phyloP scores from a whole-genome alignment of 2,797 vertebrate genomes.

The Aratinga solstitialis region DNA sequence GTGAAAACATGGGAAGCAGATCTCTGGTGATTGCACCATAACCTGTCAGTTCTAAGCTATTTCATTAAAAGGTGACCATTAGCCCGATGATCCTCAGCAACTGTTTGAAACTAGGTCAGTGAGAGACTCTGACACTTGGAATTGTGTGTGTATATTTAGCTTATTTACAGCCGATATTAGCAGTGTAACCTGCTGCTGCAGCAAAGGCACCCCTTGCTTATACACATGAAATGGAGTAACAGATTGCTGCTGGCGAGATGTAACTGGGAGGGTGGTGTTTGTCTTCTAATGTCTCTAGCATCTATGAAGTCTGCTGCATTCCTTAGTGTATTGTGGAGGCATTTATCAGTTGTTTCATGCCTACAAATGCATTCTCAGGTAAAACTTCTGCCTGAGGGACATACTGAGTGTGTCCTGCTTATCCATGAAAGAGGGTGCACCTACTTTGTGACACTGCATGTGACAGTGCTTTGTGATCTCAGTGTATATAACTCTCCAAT shows the following conservation, averaged over 20 bases:
- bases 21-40: not conserved
- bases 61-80: not conserved
- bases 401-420: not conserved
- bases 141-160: not conserved
- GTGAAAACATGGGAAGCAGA: not conserved
- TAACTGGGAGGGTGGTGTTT: not conserved
- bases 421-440: fast-evolving
- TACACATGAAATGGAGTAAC: fast-evolving
- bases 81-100: not conserved
- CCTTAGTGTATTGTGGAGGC: not conserved
- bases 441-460: not conserved
- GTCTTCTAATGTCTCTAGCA: fast-evolving
- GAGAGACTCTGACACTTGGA: not conserved
- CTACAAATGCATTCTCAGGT: fast-evolving
- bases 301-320: not conserved
- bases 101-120: not conserved
- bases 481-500: not conserved
- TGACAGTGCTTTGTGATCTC: not conserved
- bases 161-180: not conserved
- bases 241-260: not conserved
- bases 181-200: not conserved
- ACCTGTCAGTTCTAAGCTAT: not conserved
- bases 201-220: not conserved
- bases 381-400: not conserved
- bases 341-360: not conserved